Evolutionary conservation across 2,888 invertebrate species (phyloP).

Genomic region (Limnephilus marmoratus): DNA sequence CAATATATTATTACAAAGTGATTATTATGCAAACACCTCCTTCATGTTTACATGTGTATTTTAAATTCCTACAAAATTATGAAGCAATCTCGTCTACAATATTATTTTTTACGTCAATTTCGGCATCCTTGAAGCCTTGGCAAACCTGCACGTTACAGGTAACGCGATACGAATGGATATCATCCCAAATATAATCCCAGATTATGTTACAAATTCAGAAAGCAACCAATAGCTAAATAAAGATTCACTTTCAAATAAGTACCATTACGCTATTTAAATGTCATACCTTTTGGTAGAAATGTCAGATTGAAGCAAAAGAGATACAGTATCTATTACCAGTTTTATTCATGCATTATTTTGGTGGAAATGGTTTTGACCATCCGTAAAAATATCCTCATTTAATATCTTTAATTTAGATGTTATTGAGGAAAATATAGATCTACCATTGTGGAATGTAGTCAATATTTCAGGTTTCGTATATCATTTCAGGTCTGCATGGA

Average conservation of each 20-base stretch:
- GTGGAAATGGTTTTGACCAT: neutral
- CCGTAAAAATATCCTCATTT: neutral
- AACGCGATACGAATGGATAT: constrained; percentile 9
- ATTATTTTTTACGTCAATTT: constrained; percentile 31
- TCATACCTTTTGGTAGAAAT: neutral
- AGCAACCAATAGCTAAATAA: neutral
- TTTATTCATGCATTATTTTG: neutral
- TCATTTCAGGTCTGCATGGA: neutral
- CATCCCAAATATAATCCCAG: neutral
- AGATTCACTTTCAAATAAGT: neutral
- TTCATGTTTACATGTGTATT: constrained; percentile 41
- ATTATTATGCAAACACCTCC: constrained; percentile 35
- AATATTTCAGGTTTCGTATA: neutral
- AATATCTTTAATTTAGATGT: neutral
- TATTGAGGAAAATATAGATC: neutral
- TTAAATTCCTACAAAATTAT: constrained; percentile 36
- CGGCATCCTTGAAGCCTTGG: constrained; percentile 30
- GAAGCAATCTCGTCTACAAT: constrained; percentile 46
- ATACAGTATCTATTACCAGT: neutral
- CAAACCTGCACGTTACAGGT: constrained; percentile 4
- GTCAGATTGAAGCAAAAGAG: neutral
- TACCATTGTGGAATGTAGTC: neutral
- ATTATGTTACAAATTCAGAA: constrained; percentile 3
- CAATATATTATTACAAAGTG: neutral
- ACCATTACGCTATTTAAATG: neutral